Evolutionary conservation across 2,113 vertebrate species (phyloP).

Genomic region (Notechis scutatus): DNA sequence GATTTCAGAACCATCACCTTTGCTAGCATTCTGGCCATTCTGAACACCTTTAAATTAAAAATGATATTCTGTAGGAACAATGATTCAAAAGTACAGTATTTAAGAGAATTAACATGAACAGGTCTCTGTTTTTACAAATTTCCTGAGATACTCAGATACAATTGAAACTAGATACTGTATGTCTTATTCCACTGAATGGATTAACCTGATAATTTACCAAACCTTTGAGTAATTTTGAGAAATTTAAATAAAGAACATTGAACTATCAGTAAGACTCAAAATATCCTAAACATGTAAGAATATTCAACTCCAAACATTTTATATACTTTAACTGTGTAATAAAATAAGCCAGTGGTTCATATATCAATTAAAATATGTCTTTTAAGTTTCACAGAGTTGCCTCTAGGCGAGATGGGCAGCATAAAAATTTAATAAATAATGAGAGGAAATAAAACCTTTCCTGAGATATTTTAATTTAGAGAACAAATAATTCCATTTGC

Average conservation of each 20-base stretch:
- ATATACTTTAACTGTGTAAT: background rate
- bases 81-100: background rate
- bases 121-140: background rate
- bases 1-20: background rate
- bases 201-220: background rate
- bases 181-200: background rate
- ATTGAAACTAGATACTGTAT: background rate
- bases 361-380: background rate
- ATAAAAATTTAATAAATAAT: background rate
- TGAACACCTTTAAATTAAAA: background rate
- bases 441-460: background rate
- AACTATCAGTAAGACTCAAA: background rate
- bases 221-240: background rate
- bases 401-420: background rate
- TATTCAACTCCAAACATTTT: background rate
- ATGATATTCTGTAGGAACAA: background rate
- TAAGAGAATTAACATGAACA: background rate
- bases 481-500: background rate
- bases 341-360: background rate
- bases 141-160: background rate
- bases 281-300: background rate
- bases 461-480: background rate
- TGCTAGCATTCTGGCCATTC: background rate
- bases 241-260: background rate
- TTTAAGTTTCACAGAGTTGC: background rate